Evolutionary conservation across 1,140 invertebrate genomes (phyloP).

Genomic region (Tetramorium simillimum): DNA sequence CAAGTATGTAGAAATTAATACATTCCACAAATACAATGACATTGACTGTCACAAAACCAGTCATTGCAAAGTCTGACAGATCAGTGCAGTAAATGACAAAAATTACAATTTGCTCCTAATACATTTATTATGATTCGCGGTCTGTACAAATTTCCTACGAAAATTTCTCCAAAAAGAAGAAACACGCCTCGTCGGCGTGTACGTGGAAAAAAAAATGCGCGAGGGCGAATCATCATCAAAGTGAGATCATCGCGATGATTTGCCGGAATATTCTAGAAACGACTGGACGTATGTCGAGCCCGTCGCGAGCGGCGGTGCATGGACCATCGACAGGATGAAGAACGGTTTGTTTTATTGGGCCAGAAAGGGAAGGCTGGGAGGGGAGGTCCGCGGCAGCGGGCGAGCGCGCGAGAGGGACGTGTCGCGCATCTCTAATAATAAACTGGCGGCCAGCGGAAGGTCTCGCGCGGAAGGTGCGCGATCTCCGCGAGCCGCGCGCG

Average conservation of each 20-base stretch:
- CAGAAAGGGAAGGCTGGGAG: too few species aligned
- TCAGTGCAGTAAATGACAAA: not conserved
- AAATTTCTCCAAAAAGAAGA: not conserved
- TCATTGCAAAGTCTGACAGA: not conserved
- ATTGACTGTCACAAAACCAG: not conserved
- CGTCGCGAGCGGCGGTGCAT: not conserved
- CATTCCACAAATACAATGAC: not conserved
- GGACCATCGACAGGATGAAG: not conserved
- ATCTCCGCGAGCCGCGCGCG: too few species aligned
- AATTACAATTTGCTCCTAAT: not conserved
- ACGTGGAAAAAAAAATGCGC: not conserved
- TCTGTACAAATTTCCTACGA: not conserved
- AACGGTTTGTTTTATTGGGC: conserved; percentile 11
- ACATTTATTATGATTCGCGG: not conserved
- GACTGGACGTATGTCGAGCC: not conserved
- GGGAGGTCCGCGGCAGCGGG: not conserved
- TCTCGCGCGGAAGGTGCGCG: not conserved
- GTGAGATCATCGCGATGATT: not conserved
- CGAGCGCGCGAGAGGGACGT: not conserved
- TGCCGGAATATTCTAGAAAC: not conserved
- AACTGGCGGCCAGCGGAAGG: not conserved
- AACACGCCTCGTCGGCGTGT: not conserved
- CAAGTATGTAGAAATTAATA: not conserved
- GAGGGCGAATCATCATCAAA: not conserved
- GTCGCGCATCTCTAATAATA: conserved; percentile 11